phyloP scores from a whole-genome alignment of 1,140 invertebrate species.

The Brachionus rubens region DNA sequence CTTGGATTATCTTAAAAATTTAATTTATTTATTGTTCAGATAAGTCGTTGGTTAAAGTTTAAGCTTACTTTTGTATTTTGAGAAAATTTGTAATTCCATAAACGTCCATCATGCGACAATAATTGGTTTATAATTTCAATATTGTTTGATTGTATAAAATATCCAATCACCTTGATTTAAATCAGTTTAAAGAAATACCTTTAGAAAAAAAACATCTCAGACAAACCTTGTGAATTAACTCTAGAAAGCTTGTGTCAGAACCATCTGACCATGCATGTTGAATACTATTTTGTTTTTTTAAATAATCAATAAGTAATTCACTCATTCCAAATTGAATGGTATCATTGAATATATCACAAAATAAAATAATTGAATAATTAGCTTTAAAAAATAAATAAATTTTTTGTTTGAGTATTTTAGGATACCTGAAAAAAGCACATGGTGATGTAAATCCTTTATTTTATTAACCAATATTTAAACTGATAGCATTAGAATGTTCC shows the following conservation, averaged over 20 bases:
- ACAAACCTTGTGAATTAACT: slow-evolving; percentile 15
- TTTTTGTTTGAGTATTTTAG: no score
- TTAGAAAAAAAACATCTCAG: not conserved
- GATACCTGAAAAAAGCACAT: no score
- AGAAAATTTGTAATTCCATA: slow-evolving; percentile 34
- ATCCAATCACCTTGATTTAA: not conserved
- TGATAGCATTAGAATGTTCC: no score
- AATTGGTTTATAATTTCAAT: slow-evolving; percentile 3
- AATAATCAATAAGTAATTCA: slow-evolving; percentile 14
- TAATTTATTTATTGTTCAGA: not conserved
- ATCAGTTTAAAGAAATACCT: not conserved
- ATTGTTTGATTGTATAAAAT: slow-evolving; percentile 15
- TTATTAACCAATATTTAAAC: no score
- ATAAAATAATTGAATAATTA: not conserved
- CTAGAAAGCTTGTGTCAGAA: not conserved
- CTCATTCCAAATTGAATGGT: not conserved
- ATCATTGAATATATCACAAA: slow-evolving; percentile 29
- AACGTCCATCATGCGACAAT: slow-evolving; percentile 13
- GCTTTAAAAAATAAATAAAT: not conserved
- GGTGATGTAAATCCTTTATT: no score
- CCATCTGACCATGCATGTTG: not conserved
- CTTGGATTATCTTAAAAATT: slow-evolving; percentile 34
- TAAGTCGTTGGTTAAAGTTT: not conserved
- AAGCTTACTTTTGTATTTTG: not conserved
- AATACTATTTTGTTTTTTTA: not conserved